Evolutionary conservation across 2,113 vertebrate species (phyloP).

Genomic region (Eulemur rufifrons): DNA sequence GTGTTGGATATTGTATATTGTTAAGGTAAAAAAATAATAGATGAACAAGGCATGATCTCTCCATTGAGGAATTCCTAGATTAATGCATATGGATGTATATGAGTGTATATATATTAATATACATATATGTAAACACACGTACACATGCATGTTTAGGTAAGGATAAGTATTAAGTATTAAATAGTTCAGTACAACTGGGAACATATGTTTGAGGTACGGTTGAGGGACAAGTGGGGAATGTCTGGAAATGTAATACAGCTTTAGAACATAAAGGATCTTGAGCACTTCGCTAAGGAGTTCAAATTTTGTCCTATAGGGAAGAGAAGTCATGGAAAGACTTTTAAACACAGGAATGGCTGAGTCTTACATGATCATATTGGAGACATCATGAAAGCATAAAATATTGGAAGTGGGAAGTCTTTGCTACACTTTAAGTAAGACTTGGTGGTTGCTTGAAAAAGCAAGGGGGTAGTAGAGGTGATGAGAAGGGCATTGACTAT

Average conservation of each 20-base stretch:
- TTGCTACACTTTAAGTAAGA: not conserved
- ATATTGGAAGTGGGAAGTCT: not conserved
- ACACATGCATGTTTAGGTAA: not conserved
- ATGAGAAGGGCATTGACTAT: not conserved
- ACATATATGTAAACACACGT: accelerated
- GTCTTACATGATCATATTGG: not conserved
- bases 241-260: not conserved
- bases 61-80: not conserved
- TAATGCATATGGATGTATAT: not conserved
- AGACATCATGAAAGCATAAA: not conserved
- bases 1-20: not conserved
- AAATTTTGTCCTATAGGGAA: not conserved
- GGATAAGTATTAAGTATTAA: not conserved
- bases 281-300: not conserved
- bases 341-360: not conserved
- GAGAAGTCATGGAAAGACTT: not conserved
- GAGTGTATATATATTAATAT: not conserved
- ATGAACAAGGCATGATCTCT: not conserved
- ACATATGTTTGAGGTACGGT: not conserved
- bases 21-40: not conserved
- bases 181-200: not conserved
- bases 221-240: not conserved
- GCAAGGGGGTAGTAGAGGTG: not conserved
- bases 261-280: not conserved
- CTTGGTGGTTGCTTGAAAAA: not conserved